Conservation (phyloP, 2,797 vertebrate species). For the Leucoraja ocellata region DNA sequence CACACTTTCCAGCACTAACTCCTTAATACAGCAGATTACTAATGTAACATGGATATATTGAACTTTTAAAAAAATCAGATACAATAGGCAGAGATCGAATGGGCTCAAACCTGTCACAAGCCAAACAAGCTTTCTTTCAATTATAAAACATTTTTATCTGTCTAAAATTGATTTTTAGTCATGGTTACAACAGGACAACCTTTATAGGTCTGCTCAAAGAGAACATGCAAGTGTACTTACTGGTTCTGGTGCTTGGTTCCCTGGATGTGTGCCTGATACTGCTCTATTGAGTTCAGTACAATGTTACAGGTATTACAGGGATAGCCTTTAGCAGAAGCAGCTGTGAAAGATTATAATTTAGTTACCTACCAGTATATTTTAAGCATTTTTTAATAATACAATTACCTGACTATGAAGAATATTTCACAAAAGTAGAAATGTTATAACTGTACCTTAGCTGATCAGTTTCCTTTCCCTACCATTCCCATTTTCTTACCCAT, state of each 20-base stretch:
- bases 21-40: neutral
- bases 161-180: neutral
- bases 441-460: neutral
- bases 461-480: neutral
- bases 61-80: neutral
- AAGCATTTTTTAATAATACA: neutral
- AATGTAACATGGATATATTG: neutral
- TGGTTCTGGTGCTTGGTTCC: slow-evolving; percentile 96
- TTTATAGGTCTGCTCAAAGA: slow-evolving; percentile 26
- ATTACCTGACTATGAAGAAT: neutral
- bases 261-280: slow-evolving; percentile 94
- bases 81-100: neutral
- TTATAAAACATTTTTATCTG: neutral
- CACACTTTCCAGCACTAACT: neutral
- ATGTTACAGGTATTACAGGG: slow-evolving; percentile 85
- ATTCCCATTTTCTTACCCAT: neutral
- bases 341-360: slow-evolving; percentile 56
- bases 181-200: neutral
- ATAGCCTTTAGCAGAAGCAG: slow-evolving; percentile 75
- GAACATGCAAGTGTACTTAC: slow-evolving; percentile 61
- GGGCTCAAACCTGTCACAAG: neutral
- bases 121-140: neutral
- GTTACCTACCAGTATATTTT: slow-evolving; percentile 9
- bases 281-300: slow-evolving; percentile 92
- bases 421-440: neutral